Conservation (phyloP, 2,113 vertebrate species). For the Peromyscus leucopus region DNA sequence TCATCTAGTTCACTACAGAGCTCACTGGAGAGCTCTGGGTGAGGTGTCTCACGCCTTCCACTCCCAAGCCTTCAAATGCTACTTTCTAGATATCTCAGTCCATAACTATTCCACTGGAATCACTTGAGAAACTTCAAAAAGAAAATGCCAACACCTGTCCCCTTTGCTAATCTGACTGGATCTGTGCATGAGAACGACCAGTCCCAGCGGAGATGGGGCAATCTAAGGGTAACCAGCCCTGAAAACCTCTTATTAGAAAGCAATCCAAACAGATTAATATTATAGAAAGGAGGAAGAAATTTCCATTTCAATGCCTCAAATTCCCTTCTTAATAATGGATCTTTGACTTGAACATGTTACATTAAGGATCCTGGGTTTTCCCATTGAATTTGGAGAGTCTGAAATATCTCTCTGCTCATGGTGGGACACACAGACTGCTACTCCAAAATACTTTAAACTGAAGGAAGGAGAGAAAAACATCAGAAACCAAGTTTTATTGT, state of each 20-base stretch:
- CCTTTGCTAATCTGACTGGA: background rate
- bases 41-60: background rate
- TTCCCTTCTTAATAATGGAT: background rate
- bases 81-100: background rate
- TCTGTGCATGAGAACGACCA: background rate
- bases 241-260: constrained; percentile 30
- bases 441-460: background rate
- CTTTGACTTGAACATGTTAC: background rate
- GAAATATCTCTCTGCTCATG: background rate
- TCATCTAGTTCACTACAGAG: background rate
- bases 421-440: background rate
- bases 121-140: background rate
- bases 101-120: background rate
- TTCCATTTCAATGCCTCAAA: background rate
- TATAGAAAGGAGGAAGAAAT: background rate
- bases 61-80: constrained; percentile 11
- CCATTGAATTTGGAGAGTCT: background rate
- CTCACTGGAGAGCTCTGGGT: background rate
- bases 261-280: constrained; percentile 47
- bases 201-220: background rate
- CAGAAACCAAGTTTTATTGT: background rate
- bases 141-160: background rate
- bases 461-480: background rate
- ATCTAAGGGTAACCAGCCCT: background rate
- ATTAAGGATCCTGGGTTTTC: background rate